Evolutionary conservation across 2,888 invertebrate species (phyloP).

Genomic region (Mythimna albipuncta): DNA sequence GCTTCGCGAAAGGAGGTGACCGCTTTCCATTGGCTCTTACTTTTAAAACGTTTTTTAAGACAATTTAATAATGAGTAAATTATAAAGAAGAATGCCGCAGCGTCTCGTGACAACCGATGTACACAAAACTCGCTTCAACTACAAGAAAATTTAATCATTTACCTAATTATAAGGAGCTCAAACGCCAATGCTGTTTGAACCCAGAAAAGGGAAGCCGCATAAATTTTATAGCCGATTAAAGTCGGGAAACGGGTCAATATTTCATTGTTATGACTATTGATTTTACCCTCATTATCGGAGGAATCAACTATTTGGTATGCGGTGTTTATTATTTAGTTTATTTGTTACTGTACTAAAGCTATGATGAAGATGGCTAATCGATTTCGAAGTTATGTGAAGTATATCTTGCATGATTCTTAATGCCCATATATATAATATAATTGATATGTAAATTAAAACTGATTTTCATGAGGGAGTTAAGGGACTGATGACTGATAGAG

Average conservation of each 20-base stretch:
- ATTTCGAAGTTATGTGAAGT: background rate
- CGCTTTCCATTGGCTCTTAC: too few relatives aligned
- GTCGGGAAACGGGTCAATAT: conserved; percentile 66
- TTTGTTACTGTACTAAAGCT: background rate
- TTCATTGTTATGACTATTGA: conserved; percentile 69
- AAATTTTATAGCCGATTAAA: conserved; percentile 71
- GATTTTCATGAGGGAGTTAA: too few relatives aligned
- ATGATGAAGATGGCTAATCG: background rate
- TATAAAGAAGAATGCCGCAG: background rate
- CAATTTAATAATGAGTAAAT: background rate
- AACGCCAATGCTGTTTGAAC: conserved; percentile 48
- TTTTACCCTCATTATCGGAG: conserved; percentile 64
- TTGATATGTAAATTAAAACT: too few relatives aligned
- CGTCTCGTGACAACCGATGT: background rate
- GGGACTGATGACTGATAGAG: too few relatives aligned
- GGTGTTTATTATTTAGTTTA: conserved; percentile 36
- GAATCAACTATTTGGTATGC: conserved; percentile 46
- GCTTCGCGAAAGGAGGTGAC: too few relatives aligned
- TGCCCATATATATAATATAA: too few relatives aligned
- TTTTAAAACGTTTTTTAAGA: background rate
- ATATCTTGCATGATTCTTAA: background rate
- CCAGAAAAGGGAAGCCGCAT: conserved; percentile 65
- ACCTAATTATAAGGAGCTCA: conserved; percentile 46
- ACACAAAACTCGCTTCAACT: background rate
- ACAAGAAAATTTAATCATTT: conserved; percentile 35